These are phyloP conservation scores for Alviniconcha strummeri DNA, from an alignment of 2,888 invertebrate species.

Conservation along the genomic window DNA sequence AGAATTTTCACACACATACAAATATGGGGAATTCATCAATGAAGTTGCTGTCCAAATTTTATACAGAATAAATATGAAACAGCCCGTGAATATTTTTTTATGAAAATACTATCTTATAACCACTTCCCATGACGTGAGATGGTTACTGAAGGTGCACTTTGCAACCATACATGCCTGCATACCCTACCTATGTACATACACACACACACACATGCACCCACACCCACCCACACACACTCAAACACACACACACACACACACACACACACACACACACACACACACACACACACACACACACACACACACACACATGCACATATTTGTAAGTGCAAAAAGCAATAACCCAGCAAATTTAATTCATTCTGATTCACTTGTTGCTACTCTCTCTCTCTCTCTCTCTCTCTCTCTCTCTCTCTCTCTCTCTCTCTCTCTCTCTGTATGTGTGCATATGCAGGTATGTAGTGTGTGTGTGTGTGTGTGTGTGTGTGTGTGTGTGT, in stretches of 20 bases:
- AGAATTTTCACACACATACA: too few species aligned
- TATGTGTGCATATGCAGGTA: too few species aligned
- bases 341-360: not conserved
- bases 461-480: too few species aligned
- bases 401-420: not conserved
- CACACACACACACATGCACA: not conserved
- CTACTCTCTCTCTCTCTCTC: not conserved
- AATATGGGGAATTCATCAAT: too few species aligned
- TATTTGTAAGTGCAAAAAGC: not conserved
- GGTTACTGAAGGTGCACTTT: too few species aligned
- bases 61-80: too few species aligned
- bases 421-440: too few species aligned
- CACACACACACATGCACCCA: not conserved
- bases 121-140: too few species aligned
- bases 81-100: not conserved
- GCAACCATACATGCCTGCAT: not conserved
- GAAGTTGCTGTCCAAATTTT: too few species aligned
- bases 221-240: not conserved
- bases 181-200: not conserved
- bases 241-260: not conserved
- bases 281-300: not conserved
- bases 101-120: not conserved
- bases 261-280: slow-evolving; percentile 7
- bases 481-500: too few species aligned
- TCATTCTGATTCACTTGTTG: not conserved